phyloP scores from a whole-genome alignment of 1,140 invertebrate genomes.

The Temnothorax longispinosus region DNA sequence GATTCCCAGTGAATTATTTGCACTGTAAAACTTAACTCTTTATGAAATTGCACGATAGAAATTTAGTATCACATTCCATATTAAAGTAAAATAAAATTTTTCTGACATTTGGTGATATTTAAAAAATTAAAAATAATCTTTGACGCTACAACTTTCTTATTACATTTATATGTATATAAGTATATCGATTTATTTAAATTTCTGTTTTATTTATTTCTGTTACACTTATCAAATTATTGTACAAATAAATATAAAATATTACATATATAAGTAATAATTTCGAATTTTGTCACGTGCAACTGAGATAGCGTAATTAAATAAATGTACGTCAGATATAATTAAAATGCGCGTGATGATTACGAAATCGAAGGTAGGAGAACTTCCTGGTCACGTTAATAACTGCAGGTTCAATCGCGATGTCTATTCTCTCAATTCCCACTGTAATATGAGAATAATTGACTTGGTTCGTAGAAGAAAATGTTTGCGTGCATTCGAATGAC shows the following conservation, averaged over 20 bases:
- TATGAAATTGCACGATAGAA: not conserved
- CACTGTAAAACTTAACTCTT: not conserved
- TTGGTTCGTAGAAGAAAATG: slow-evolving; percentile 28
- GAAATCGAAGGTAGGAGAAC: slow-evolving; percentile 20
- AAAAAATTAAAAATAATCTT: not conserved
- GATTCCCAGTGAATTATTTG: not conserved
- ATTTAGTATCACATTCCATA: slow-evolving; percentile 1
- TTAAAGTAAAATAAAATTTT: not conserved
- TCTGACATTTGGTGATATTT: not conserved
- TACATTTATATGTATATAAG: not conserved
- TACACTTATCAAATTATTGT: not conserved
- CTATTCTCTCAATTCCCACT: slow-evolving; percentile 65
- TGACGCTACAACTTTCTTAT: not conserved
- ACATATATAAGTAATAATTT: not conserved
- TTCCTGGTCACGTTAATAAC: slow-evolving; percentile 59
- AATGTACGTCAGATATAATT: not conserved
- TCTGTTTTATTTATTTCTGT: not conserved
- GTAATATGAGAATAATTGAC: slow-evolving; percentile 73
- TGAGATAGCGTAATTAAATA: not conserved
- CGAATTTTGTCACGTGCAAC: not conserved
- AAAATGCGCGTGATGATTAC: not conserved
- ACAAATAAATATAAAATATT: not conserved
- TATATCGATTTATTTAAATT: slow-evolving; percentile 1
- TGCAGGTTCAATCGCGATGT: slow-evolving; percentile 34
- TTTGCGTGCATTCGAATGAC: slow-evolving; percentile 40